These are phyloP conservation scores for Tenebrio molitor DNA, from an alignment of 1,140 invertebrate species.

Conservation along the genomic window DNA sequence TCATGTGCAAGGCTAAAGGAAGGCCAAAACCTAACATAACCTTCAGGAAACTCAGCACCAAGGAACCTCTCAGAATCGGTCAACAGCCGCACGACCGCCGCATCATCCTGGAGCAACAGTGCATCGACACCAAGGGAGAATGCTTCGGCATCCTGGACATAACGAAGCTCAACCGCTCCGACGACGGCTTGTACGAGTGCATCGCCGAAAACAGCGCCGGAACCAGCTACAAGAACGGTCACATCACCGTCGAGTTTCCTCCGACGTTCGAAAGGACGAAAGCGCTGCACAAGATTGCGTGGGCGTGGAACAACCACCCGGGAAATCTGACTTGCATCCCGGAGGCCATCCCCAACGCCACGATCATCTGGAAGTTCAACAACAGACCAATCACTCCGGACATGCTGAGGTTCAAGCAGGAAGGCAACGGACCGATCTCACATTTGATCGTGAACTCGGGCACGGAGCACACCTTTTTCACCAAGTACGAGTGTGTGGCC, in stretches of 20 bases:
- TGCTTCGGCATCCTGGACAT: slow-evolving; percentile 77
- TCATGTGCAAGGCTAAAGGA: slow-evolving; percentile 83
- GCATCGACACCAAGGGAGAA: slow-evolving; percentile 66
- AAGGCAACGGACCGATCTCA: slow-evolving; percentile 78
- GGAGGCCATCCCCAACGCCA: slow-evolving; percentile 92
- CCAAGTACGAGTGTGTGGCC: slow-evolving; percentile 86
- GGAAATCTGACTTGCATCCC: slow-evolving; percentile 92
- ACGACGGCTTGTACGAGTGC: slow-evolving; percentile 93
- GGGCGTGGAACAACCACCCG: slow-evolving; percentile 84
- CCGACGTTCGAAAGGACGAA: slow-evolving; percentile 84
- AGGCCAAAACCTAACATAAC: slow-evolving; percentile 81
- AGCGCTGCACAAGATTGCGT: slow-evolving; percentile 74
- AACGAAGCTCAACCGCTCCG: slow-evolving; percentile 72
- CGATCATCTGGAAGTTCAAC: slow-evolving; percentile 83
- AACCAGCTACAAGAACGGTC: slow-evolving; percentile 80
- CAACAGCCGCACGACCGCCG: slow-evolving; percentile 65
- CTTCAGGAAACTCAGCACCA: slow-evolving; percentile 77
- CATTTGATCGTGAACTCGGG: slow-evolving; percentile 78
- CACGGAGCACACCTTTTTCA: slow-evolving; percentile 74
- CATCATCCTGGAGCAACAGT: slow-evolving; percentile 67
- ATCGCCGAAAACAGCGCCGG: slow-evolving; percentile 86
- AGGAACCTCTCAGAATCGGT: slow-evolving; percentile 73
- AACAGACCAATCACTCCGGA: slow-evolving; percentile 67
- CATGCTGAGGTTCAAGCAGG: slow-evolving; percentile 72
- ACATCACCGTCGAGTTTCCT: slow-evolving; percentile 86